Conservation (phyloP, 2,888 invertebrate species). For the Magallana nippona region DNA sequence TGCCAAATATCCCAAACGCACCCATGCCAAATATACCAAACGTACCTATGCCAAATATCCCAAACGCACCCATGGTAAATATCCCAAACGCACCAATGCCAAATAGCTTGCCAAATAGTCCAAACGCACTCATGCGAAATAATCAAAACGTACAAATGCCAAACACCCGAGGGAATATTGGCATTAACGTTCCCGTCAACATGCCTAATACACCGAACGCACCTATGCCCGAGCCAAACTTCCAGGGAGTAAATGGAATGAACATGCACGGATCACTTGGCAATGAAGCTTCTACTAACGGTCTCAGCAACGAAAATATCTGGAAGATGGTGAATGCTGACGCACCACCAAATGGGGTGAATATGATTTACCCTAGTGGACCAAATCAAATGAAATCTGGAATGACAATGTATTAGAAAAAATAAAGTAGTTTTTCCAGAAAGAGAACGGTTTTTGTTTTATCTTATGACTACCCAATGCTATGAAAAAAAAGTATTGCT, state of each 20-base stretch:
- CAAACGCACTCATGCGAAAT: no score
- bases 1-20: not conserved
- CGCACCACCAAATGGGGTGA: not conserved
- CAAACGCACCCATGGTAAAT: no score
- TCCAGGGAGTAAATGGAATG: not conserved
- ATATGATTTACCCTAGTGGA: not conserved
- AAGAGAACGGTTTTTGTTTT: not conserved
- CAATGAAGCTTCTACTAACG: not conserved
- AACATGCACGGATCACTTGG: not conserved
- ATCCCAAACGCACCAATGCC: no score
- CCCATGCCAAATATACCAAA: not conserved
- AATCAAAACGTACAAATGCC: no score
- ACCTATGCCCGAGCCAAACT: no score
- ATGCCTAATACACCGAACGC: no score
- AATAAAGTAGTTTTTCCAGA: not conserved
- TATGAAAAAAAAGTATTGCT: not conserved
- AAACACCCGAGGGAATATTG: no score
- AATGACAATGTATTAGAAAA: not conserved
- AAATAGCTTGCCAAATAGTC: no score
- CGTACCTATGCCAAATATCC: not conserved
- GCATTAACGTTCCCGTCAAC: no score
- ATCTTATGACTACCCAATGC: no score
- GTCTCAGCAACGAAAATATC: not conserved
- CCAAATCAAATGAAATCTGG: not conserved
- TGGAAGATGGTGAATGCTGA: slow-evolving; percentile 20